Percentiles rank a stretch among this genome's conserved stretches.
These are phyloP conservation scores for Basileuterus tristriatus DNA, from an alignment of 2,797 vertebrate species.

Conservation along the genomic window DNA sequence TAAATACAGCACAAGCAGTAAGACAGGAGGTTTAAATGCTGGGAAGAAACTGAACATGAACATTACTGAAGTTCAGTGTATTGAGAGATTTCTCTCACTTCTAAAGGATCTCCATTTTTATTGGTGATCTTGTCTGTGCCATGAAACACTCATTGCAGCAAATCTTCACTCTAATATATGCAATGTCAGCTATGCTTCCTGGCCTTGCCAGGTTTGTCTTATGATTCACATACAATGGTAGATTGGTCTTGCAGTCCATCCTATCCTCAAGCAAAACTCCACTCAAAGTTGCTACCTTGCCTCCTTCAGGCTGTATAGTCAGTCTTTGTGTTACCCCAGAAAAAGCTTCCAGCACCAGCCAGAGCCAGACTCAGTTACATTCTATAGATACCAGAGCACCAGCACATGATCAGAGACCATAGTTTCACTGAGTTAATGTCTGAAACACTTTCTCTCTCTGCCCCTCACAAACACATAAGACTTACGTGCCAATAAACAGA, in stretches of 20 bases:
- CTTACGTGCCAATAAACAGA: not conserved
- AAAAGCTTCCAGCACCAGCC: not conserved
- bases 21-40: not conserved
- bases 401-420: not conserved
- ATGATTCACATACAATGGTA: not conserved
- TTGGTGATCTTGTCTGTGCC: not conserved
- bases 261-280: not conserved
- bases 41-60: not conserved
- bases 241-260: not conserved
- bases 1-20: not conserved
- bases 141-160: not conserved
- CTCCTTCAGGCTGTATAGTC: not conserved
- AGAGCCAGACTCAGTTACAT: not conserved
- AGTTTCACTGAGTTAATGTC: not conserved
- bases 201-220: not conserved
- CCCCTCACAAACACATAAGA: not conserved
- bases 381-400: not conserved
- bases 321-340: not conserved
- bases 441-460: not conserved
- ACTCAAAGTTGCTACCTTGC: not conserved
- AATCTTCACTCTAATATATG: no score
- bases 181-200: rapidly evolving
- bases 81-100: not conserved
- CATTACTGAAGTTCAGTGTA: not conserved
- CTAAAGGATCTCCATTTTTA: not conserved